Base-by-base conservation (phyloP, 2,113 vertebrate genomes). In the Perca schrenkii region DNA sequence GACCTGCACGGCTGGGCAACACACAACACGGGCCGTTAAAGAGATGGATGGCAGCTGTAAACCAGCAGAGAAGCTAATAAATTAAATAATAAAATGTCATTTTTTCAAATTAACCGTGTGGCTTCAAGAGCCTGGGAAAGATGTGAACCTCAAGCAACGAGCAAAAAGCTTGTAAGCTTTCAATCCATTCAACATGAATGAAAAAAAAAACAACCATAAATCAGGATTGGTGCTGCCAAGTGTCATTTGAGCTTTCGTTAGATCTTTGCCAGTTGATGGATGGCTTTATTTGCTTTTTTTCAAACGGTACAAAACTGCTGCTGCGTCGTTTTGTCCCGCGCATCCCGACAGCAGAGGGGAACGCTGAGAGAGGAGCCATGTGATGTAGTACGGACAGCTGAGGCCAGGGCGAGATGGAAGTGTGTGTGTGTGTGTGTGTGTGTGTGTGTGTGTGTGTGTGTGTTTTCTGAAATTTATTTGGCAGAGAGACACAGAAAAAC, bases 31-130 rank as follows among this genome's bases (percentile, higher is more conserved):
- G 11, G 61, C 1, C 0, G 5, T 79, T 69, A 87, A 64, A 65
- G 21, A 74, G 34, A 75, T 28, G 16, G 57, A 83, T 16, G 50
- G 40, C 49, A 4, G 80, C 58, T 52, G 68, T 74, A 22, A 72
- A 79, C 84, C 13, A 77, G 13, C 43, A 46, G 8, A 52, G 36
- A 84, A 54, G 49, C 69, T 17, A 49, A 15, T 66, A 5, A 47
- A 28, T 49, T 8, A 11, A 17, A 15, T 80, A 34, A 80, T 68
- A 75, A 75, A 79, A 85, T 40, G 40, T 74, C 16, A 49, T 43
- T 60, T 77, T 84, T 31, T 0, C 2, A 71, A 86, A 80, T 56
- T 7, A 63, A 34, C 36, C 21, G 43, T 6, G 4, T 47, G 21
- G 16, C 65, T 77, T 72, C 7, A 8, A 4, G 43, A 53, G 52